phyloP scores from a whole-genome alignment of 2,113 vertebrate genomes.

The Scophthalmus maximus region DNA sequence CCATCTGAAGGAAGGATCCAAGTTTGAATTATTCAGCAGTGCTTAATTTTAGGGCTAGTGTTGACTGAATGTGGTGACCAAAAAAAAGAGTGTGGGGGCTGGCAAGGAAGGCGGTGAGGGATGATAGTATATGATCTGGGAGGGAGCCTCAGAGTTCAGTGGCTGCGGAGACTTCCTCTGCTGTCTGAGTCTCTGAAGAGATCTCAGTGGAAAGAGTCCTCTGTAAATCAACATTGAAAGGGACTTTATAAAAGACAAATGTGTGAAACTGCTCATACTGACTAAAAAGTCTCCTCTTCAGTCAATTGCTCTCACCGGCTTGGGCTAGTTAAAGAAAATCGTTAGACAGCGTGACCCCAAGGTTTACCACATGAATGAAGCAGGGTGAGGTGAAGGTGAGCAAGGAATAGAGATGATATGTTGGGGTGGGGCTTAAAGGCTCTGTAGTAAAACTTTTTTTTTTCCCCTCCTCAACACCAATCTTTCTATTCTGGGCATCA shows the following conservation, averaged over 20 bases:
- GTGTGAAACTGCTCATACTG: conserved; percentile 74
- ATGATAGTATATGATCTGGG: conserved; percentile 56
- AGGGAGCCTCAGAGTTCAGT: conserved; percentile 43
- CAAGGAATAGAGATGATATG: conserved; percentile 45
- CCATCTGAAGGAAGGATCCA: conserved; percentile 62
- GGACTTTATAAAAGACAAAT: conserved; percentile 76
- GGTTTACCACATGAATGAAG: conserved; percentile 68
- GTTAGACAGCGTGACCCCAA: conserved; percentile 61
- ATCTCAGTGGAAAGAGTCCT: conserved; percentile 54
- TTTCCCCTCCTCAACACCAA: conserved; percentile 2
- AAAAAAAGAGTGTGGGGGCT: conserved; percentile 15
- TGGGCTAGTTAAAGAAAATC: conserved; percentile 54
- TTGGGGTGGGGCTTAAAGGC: conserved; percentile 47
- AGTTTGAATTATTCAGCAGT: conserved; percentile 72
- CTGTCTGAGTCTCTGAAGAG: conserved; percentile 59
- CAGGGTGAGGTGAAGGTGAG: conserved; percentile 64
- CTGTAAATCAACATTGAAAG: conserved; percentile 74
- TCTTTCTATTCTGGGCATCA: conserved; percentile 75
- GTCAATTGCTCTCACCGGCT: conserved; percentile 62
- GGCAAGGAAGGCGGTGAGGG: conserved; percentile 40
- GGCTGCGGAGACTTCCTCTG: conserved; percentile 57
- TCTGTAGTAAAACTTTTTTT: conserved; percentile 55
- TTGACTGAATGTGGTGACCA: conserved; percentile 75
- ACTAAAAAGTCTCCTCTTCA: conserved; percentile 56
- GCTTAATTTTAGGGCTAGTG: conserved; percentile 72